Evolutionary conservation across 2,113 vertebrate genomes (phyloP), one percentile per base, ranked within the genome.

Genomic region (Zapus hudsonius): DNA sequence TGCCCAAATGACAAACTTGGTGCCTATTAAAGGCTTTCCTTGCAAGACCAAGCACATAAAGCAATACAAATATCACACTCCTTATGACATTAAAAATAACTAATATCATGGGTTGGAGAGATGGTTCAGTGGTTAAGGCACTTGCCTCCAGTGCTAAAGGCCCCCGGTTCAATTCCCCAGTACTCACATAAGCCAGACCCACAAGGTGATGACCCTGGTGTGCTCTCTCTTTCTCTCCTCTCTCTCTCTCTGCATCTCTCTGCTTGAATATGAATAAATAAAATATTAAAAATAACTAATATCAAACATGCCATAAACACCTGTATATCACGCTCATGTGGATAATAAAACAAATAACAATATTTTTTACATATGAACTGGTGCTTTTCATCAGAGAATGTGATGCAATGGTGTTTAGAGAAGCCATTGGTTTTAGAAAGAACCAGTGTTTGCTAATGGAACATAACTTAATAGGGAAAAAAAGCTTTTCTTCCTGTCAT

Each of bases 11-110:
- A 52, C 9, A 81, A 61, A 42, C 10, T 67, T 42, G 52, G 8
- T 78, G 42, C 29, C 31, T 76, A 91, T 91, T 36, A 87, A 92
- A 92, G 57, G n/a, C 23, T 89, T 82, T 64, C 17, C 47, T 91
- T 82, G 25, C 36, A 74, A 89, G 67, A 70, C 42, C 16, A 87
- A 94, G 23, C 8, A 70, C 69, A 61, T 44, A 90, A 82, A 93
- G 66, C 42, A 52, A 84, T 84, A 70, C 44, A 96, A 85, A 64
- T 55, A 6, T 17, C 57, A 73, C 0, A 22, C 27, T 22, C 75
- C 15, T 91, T 57, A 87, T 36, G 63, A 47, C 47, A 93, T 36
- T 92, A 69, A 76, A n/a, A n/a, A 74, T 67, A 33, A 69, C 70
- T 89, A 66, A 75, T 84, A 64, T 79, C 67, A 82, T n/a, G n/a